Evolutionary conservation across 2,888 invertebrate genomes (phyloP).

Genomic region (Ypsolopha sequella): DNA sequence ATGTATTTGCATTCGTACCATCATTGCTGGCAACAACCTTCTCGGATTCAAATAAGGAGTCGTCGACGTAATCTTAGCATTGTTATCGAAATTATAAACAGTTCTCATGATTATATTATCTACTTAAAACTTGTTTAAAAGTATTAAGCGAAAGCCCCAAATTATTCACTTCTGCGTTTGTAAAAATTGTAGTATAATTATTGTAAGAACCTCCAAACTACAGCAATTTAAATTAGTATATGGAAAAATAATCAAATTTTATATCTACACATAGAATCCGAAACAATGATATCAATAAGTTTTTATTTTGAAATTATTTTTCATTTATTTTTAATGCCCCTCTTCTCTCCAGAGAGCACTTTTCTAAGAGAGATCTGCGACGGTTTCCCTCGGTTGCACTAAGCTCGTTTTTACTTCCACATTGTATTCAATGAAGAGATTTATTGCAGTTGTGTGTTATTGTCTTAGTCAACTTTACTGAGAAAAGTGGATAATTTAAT

Average conservation of each 20-base stretch:
- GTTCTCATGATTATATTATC: constrained; percentile 36
- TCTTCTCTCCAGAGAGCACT: neutral
- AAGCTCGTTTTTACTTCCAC: constrained; percentile 2
- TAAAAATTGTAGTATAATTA: no score
- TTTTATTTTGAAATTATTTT: no score
- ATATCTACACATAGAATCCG: no score
- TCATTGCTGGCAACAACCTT: constrained; percentile 8
- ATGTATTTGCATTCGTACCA: constrained; percentile 4
- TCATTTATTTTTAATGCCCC: no score
- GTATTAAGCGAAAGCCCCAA: constrained; percentile 25
- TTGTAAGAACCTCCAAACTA: no score
- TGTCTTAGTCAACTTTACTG: neutral
- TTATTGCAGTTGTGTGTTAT: neutral
- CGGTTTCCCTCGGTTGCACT: constrained; percentile 3
- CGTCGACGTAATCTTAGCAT: constrained; percentile 28
- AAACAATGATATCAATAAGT: no score
- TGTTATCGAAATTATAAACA: constrained; percentile 27
- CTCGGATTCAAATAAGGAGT: constrained; percentile 5
- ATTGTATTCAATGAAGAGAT: neutral
- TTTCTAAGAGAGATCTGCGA: constrained; percentile 3
- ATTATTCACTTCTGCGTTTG: neutral
- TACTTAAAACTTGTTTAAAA: constrained; percentile 22
- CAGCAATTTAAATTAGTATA: no score
- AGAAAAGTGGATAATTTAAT: no score
- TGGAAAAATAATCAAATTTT: no score